Conservation (phyloP, 2,113 vertebrate genomes). For the Grantiella picta region DNA sequence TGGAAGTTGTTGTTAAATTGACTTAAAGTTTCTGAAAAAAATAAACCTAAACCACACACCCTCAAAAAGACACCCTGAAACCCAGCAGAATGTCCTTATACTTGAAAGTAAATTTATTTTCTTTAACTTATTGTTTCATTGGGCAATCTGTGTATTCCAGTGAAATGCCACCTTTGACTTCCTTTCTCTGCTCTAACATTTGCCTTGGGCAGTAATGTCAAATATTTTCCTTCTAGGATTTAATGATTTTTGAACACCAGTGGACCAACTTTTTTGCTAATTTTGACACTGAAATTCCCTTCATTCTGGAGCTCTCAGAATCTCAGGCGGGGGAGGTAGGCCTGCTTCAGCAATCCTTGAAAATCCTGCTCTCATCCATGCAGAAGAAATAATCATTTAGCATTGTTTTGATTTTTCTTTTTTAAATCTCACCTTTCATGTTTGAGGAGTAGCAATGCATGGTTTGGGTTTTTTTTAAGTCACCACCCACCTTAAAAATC, state of each 20-base stretch:
- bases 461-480: not conserved
- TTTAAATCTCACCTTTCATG: not conserved
- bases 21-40: not conserved
- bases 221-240: constrained; percentile 72
- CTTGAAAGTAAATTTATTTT: not conserved
- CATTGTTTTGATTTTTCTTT: rapidly evolving
- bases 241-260: constrained; percentile 87
- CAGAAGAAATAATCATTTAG: not conserved
- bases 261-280: constrained; percentile 89
- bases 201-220: not conserved
- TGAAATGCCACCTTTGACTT: not conserved
- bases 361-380: not conserved
- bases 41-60: rapidly evolving
- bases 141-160: not conserved
- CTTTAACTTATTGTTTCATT: rapidly evolving
- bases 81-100: not conserved
- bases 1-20: not conserved
- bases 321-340: constrained; percentile 92
- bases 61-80: not conserved
- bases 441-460: not conserved
- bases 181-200: not conserved
- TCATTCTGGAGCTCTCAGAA: constrained; percentile 92
- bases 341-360: not conserved
- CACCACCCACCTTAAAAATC: not conserved
- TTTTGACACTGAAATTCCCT: constrained; percentile 92